Percentiles rank a stretch among this genome's conserved stretches.
Evolutionary conservation across 2,113 vertebrate genomes (phyloP).

Genomic region (Anarhynchus alexandrinus): DNA sequence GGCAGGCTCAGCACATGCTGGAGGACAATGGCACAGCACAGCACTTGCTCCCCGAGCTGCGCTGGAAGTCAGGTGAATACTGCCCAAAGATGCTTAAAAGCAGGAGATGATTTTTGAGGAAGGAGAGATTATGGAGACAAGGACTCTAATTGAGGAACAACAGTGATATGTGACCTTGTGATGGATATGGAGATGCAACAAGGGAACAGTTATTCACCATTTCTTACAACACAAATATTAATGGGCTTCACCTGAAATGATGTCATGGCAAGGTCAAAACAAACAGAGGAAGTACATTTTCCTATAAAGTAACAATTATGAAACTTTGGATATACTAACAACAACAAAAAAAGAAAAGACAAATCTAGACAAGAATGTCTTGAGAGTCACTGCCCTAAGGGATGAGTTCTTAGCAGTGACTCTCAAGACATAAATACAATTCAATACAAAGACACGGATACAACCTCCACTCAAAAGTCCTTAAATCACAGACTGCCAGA

Average conservation of each 20-base stretch:
- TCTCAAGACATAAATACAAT: not conserved
- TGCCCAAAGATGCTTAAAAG: not conserved
- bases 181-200: rapidly evolving
- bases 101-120: not conserved
- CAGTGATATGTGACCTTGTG: not conserved
- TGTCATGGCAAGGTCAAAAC: not conserved
- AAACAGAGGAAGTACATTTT: not conserved
- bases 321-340: not conserved
- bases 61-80: rapidly evolving
- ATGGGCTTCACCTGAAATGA: not conserved
- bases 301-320: not conserved
- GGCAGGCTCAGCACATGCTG: not conserved
- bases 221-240: not conserved
- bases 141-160: not conserved
- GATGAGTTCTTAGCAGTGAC: too few relatives aligned
- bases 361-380: not conserved
- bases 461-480: not conserved
- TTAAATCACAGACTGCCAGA: not conserved
- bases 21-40: rapidly evolving
- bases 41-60: rapidly evolving
- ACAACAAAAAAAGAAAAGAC: not conserved
- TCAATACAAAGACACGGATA: not conserved
- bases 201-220: not conserved
- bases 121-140: not conserved
- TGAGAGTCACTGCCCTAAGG: too few relatives aligned